These are phyloP conservation scores for Belonocnema kinseyi DNA, from an alignment of 1,140 invertebrate species.

Conservation along the genomic window DNA sequence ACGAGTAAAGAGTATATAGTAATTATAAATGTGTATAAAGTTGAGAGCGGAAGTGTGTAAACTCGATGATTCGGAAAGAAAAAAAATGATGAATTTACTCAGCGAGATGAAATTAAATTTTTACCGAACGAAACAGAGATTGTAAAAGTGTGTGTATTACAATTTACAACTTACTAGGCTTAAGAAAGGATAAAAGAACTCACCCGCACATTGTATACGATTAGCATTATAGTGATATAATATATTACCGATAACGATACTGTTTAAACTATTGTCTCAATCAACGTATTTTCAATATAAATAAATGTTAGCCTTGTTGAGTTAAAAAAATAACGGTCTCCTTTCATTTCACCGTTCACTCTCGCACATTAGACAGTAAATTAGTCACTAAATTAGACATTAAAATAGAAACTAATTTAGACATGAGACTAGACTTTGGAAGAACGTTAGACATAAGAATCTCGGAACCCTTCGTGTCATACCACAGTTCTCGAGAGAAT, in stretches of 20 bases:
- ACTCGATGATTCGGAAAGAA: slow-evolving; percentile 31
- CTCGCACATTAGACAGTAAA: slow-evolving; percentile 36
- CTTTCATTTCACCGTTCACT: slow-evolving; percentile 58
- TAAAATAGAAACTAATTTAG: too few species aligned
- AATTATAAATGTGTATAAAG: slow-evolving; percentile 27
- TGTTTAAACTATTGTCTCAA: slow-evolving; percentile 77
- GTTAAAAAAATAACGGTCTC: slow-evolving; percentile 69
- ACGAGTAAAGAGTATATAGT: slow-evolving; percentile 28
- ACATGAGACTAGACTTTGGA: too few species aligned
- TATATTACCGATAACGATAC: slow-evolving; percentile 76
- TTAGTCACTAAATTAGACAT: background rate
- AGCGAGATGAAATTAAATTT: slow-evolving; percentile 50
- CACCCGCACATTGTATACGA: slow-evolving; percentile 76
- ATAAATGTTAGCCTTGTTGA: slow-evolving; percentile 78
- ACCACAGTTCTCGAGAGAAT: too few species aligned
- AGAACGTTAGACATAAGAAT: too few species aligned
- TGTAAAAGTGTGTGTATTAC: slow-evolving; percentile 74
- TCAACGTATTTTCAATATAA: slow-evolving; percentile 77
- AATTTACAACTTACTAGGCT: slow-evolving; percentile 66
- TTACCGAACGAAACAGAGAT: slow-evolving; percentile 55
- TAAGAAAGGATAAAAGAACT: slow-evolving; percentile 55
- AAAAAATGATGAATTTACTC: slow-evolving; percentile 36
- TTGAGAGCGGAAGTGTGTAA: slow-evolving; percentile 27
- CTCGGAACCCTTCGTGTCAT: too few species aligned
- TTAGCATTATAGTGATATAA: slow-evolving; percentile 76